Evolutionary conservation across 2,113 vertebrate genomes (phyloP), one percentile per base, ranked within the genome.

Genomic region (Nematolebias whitei): DNA sequence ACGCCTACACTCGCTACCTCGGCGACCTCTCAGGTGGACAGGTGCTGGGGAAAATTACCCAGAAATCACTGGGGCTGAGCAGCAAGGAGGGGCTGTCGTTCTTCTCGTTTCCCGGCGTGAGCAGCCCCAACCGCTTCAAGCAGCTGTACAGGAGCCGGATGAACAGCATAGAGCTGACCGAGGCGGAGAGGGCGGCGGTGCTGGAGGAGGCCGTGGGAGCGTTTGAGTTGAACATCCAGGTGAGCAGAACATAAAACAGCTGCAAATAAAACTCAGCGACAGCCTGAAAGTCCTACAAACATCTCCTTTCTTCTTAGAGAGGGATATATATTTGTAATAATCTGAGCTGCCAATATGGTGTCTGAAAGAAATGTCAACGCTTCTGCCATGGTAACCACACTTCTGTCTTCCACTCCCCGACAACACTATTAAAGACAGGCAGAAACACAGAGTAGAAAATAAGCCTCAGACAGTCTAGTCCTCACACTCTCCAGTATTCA

Each of bases 11-110:
- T 12, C 94, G 97, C 0, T 99, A 99, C 68, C 88, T 99, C 5
- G 97, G 97, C 0, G 97, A 99, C 79, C 92, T 98, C 16, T 99
- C 97, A 0, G 97, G 96, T 5, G 97, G 97, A 1, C 96, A 99
- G 69, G 93, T 98, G 35, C 88, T 99, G 63, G 95, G 95, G 64
- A 97, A 95, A 73, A 95, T 98, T 12, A 95, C 96, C 20, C 96
- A 99, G 87, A 98, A 96, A 52, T 92, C 94, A 14, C 79, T 99
- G 0, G 89, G 90, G 38, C 86, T 99, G 84, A 93, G 91, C 51
- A 90, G 93, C 62, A 90, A 88, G 0, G 93, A 98, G 12, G 97
- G 96, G 7, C 68, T 96, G 73, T 86, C 91, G 0, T 98, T 98
- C 80, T 99, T 98, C 92, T 91, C 83, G 14, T 98, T 99, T 11